Conservation (phyloP, 2,113 vertebrate genomes). For the Carassius carassius region DNA sequence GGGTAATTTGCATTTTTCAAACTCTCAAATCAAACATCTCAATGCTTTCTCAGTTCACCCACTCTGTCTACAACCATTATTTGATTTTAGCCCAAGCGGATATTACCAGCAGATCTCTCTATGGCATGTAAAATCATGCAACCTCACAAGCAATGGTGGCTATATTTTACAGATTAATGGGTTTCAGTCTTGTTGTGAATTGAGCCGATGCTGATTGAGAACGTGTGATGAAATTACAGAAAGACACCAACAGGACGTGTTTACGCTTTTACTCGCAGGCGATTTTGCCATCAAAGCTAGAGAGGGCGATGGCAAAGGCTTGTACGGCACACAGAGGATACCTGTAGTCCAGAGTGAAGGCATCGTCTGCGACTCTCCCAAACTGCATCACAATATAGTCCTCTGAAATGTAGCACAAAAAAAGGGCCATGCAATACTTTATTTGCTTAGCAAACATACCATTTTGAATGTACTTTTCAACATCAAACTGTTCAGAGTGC, state of each 20-base stretch:
- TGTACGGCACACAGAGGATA: slow-evolving; percentile 94
- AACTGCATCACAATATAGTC: slow-evolving; percentile 98
- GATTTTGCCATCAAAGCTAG: slow-evolving; percentile 96
- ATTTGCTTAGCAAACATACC: too few species aligned
- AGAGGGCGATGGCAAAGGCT: slow-evolving; percentile 94
- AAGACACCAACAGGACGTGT: not conserved
- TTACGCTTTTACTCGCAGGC: slow-evolving; percentile 84
- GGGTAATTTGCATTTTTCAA: not conserved
- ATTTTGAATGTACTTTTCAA: not conserved
- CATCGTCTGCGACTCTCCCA: slow-evolving; percentile 91
- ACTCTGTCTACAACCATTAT: not conserved
- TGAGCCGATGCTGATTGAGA: slow-evolving; percentile 13
- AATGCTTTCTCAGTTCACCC: not conserved
- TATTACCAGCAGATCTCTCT: not conserved
- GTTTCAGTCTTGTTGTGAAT: not conserved
- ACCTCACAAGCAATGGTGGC: not conserved
- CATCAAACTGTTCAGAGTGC: not conserved
- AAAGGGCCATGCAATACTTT: not conserved
- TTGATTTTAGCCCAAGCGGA: not conserved
- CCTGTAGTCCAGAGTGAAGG: slow-evolving; percentile 94
- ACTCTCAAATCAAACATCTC: not conserved
- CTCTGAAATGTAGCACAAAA: slow-evolving; percentile 68
- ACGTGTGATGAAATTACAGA: not conserved
- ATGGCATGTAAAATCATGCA: not conserved
- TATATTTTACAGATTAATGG: not conserved